phyloP scores from a whole-genome alignment of 2,797 vertebrate genomes.

The Ctenopoma multispine region DNA sequence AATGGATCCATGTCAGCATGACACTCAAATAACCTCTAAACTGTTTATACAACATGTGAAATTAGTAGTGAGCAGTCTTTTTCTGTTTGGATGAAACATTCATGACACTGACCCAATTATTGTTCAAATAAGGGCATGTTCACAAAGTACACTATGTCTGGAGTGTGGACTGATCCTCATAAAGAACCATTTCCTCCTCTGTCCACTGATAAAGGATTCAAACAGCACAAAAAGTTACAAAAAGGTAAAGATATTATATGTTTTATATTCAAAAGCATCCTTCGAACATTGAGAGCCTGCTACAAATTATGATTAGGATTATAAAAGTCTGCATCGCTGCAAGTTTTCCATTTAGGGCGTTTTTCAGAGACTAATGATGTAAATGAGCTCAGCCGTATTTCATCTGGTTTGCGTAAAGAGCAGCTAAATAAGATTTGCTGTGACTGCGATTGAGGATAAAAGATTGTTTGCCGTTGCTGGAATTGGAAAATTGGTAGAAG shows the following conservation, averaged over 20 bases:
- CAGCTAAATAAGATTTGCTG: not conserved
- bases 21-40: slow-evolving; percentile 24
- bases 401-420: slow-evolving; percentile 8
- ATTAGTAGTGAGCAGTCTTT: slow-evolving; percentile 5
- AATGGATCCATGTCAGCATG: not conserved
- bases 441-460: not conserved
- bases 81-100: slow-evolving; percentile 19
- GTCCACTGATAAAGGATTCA: slow-evolving; percentile 1
- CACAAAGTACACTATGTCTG: not conserved
- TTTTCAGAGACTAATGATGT: not conserved
- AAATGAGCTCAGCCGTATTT: not conserved
- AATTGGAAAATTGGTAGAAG: not conserved
- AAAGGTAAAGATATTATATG: not conserved
- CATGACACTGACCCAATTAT: not conserved
- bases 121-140: slow-evolving; percentile 28
- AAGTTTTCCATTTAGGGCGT: not conserved
- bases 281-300: not conserved
- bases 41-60: slow-evolving; percentile 25
- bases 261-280: not conserved
- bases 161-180: not conserved
- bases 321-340: too few relatives aligned
- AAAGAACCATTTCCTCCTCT: slow-evolving; percentile 14
- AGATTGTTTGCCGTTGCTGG: not conserved
- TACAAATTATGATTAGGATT: too few relatives aligned
- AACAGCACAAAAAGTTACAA: not conserved